Evolutionary conservation across 2,113 vertebrate species (phyloP), one percentile per base, ranked within the genome.

Genomic region (Salminus brasiliensis): DNA sequence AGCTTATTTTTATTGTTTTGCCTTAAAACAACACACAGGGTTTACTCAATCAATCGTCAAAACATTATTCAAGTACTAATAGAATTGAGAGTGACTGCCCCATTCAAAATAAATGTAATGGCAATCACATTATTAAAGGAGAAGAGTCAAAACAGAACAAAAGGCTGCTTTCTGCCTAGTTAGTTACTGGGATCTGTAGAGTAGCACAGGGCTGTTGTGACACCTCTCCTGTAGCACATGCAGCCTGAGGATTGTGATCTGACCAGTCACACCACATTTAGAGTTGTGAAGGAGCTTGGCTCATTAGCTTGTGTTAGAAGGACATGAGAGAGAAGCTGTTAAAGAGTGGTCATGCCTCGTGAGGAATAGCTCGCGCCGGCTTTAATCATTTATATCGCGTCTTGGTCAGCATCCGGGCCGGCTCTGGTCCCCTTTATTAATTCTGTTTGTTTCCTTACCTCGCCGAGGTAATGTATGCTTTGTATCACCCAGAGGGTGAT

Each of bases 271-370:
- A 39, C 62, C 36, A 36, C 34, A 21, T 66, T 39, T n/a, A 66
- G 13, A 39, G 32, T 8, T 39, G 32, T n/a, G 32, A 66, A 39
- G 36, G 9, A 66, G 62, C 21, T 36, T 66, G 62, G 32, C 32
- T 36, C 32, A 39, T 36, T 65, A 32, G 60, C 8, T 32, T 21
- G 6, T 30, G 13, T 6, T 32, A 34, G 13, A n/a, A 52, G 47
- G 23, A 62, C 60, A 63, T 21, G 30, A 66, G 62, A 39, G 6
- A 66, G 60, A 23, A 39, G 62, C 62, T 36, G 30, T 65, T 65
- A 21, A 39, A 36, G 34, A 39, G 18, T 11, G 62, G 21, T n/a
- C 62, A 39, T 27, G 34, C 62, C 62, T 65, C 21, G 21, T 21
- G 62, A 39, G 7, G 62, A 32, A 21, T 39, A 15, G 62, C 62